phyloP scores from a whole-genome alignment of 2,888 invertebrate species.

The Protophormia terraenovae region DNA sequence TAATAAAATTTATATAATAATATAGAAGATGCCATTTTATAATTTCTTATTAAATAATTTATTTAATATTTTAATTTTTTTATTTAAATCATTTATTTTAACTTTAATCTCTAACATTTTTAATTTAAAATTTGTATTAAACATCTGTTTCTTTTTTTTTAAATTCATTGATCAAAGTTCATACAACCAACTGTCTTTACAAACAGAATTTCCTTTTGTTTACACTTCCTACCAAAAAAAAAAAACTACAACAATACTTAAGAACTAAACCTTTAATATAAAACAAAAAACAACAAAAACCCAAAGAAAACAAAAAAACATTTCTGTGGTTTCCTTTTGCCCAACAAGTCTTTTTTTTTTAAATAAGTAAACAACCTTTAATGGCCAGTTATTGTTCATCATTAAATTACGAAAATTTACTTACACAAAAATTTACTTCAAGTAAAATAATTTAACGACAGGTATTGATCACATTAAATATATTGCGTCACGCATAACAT shows the following conservation, averaged over 20 bases:
- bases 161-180: not conserved
- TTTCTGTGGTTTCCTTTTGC: constrained; percentile 56
- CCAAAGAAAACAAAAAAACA: not conserved
- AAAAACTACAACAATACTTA: not conserved
- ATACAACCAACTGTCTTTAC: constrained; percentile 38
- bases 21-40: no score
- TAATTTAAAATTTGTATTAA: not conserved
- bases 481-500: constrained; percentile 49
- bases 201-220: constrained; percentile 32
- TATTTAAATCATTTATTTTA: no score
- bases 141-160: constrained; percentile 42
- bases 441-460: constrained; percentile 37
- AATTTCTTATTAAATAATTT: no score
- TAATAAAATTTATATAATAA: no score
- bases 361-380: constrained; percentile 31
- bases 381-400: constrained; percentile 50
- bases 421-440: not conserved
- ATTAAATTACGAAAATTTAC: constrained; percentile 23
- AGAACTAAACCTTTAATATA: not conserved
- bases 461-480: constrained; percentile 56
- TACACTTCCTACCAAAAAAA: constrained; percentile 31
- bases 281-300: constrained; percentile 9
- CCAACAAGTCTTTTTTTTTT: constrained; percentile 1
- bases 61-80: no score
- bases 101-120: not conserved